Evolutionary conservation across 2,888 invertebrate genomes (phyloP).

Genomic region (Ditula angustiorana): DNA sequence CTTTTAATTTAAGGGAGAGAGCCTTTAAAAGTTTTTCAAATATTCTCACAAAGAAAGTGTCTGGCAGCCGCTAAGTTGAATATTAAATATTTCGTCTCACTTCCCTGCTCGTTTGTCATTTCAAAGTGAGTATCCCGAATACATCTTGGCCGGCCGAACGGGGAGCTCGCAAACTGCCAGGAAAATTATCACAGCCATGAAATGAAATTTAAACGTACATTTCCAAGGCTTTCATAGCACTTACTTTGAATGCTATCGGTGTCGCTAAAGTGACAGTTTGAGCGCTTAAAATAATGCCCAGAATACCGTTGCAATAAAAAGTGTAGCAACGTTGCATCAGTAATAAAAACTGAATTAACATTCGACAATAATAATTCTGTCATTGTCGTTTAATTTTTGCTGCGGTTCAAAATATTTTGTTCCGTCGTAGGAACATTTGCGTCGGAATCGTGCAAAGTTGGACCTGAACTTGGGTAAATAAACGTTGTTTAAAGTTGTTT

Average conservation of each 20-base stretch:
- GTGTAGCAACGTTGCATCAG: neutral
- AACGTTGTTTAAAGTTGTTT: slow-evolving; percentile 35
- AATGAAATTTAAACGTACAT: slow-evolving; percentile 37
- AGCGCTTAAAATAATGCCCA: slow-evolving; percentile 32
- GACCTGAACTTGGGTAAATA: slow-evolving; percentile 28
- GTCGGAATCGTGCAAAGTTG: slow-evolving; percentile 18
- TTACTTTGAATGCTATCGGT: slow-evolving; percentile 26
- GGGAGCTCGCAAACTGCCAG: slow-evolving; percentile 36
- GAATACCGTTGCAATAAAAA: slow-evolving; percentile 2
- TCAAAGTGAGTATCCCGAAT: slow-evolving; percentile 39
- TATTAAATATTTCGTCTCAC: slow-evolving; percentile 57
- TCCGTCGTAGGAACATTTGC: slow-evolving; percentile 1
- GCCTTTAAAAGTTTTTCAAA: slow-evolving; percentile 47
- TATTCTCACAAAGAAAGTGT: slow-evolving; percentile 46
- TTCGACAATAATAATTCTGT: neutral
- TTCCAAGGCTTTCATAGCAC: slow-evolving; percentile 29
- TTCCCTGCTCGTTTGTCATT: slow-evolving; percentile 43
- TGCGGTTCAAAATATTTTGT: neutral
- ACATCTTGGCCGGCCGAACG: slow-evolving; percentile 16
- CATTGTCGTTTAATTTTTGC: neutral
- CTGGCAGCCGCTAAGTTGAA: slow-evolving; percentile 54
- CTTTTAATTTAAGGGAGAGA: slow-evolving; percentile 53
- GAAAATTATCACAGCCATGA: slow-evolving; percentile 38
- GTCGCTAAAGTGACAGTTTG: slow-evolving; percentile 16
- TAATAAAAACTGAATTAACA: neutral